phyloP scores from a whole-genome alignment of 2,113 vertebrate species.

The Aspidoscelis tigris region DNA sequence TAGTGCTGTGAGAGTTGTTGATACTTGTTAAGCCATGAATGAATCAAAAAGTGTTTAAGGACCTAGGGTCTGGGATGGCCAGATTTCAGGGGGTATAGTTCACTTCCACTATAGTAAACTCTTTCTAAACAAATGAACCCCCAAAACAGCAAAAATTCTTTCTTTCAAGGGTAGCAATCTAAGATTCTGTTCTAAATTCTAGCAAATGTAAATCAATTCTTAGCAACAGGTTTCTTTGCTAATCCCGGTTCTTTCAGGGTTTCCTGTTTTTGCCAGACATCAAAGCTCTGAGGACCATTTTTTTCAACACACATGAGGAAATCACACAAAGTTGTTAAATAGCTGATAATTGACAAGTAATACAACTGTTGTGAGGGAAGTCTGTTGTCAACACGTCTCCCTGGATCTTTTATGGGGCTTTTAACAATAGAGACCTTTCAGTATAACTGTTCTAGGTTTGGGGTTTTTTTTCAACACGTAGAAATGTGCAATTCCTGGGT shows the following conservation, averaged over 20 bases:
- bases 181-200: conserved; percentile 18
- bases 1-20: no score
- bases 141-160: not conserved
- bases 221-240: conserved; percentile 45
- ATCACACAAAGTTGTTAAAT: conserved; percentile 38
- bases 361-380: not conserved
- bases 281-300: conserved; percentile 37
- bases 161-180: conserved; percentile 34
- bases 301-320: conserved; percentile 43
- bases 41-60: no score
- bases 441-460: not conserved
- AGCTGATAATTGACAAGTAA: conserved; percentile 61
- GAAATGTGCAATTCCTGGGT: conserved; percentile 33
- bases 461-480: conserved; percentile 28
- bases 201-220: conserved; percentile 48
- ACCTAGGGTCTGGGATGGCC: not conserved
- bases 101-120: not conserved
- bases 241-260: conserved; percentile 52
- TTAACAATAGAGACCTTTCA: not conserved
- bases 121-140: no score
- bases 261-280: conserved; percentile 55
- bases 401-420: not conserved
- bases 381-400: conserved; percentile 17
- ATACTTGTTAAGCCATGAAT: not conserved
- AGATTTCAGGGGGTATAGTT: not conserved